Evolutionary conservation across 2,113 vertebrate genomes (phyloP), one percentile per base, ranked within the genome.

Genomic region (Geococcyx californianus): DNA sequence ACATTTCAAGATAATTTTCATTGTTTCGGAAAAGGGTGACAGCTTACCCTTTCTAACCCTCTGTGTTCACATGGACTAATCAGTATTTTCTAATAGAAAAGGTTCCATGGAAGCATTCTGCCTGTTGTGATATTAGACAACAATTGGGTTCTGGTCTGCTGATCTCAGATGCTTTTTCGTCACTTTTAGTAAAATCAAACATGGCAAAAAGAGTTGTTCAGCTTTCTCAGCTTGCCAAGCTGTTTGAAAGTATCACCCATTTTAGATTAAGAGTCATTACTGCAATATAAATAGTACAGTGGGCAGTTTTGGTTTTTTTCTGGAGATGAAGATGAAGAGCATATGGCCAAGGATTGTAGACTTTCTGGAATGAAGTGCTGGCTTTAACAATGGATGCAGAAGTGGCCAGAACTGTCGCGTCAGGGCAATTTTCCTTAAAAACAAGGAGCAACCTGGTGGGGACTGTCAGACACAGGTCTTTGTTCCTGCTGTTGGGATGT

Each of bases 381-480:
- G 2, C 36, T 49, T 36, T 58, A 26, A 18, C 23, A 16, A 23
- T 9, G 13, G 13, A 51, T 93, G 51, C 24, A 62, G 58, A 76
- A 80, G 18, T 15, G 14, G 7, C 7, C 40, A 40, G 23, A 68
- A 38, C 20, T 36, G 19, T 49, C 25, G 5, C 4, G 36, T 18
- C 16, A 7, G 11, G 2, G 2, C 7, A 24, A 34, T 83, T 90
- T 85, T 81, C 19, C 16, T 70, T 59, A 5, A n/a, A 67, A 84
- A 6, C 33, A 13, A 11, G 47, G 52, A 56, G n/a, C n/a, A 63
- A 16, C 42, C 45, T 38, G 34, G 21, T 7, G 33, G 36, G 34
- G 56, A 58, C 5, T 8, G 12, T 15, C 49, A 49, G 47, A 28
- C 6, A 5, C 0, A 13, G 36, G 21, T 4, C 3, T 6, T 34